These are phyloP conservation scores for Garra rufa DNA, from an alignment of 2,113 vertebrate genomes.

Conservation along the genomic window DNA sequence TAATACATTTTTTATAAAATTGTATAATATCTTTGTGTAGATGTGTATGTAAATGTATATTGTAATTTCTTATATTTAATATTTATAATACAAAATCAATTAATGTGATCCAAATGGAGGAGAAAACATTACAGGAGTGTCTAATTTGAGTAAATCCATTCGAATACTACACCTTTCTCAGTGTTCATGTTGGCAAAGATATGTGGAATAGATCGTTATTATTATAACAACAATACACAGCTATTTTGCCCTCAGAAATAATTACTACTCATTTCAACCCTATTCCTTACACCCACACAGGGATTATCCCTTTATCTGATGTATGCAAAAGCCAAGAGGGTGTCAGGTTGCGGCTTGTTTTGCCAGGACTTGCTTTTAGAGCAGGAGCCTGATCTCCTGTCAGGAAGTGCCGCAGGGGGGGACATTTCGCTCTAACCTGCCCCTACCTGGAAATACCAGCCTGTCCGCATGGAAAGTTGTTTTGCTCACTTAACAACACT, in stretches of 20 bases:
- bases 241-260: slow-evolving; percentile 10
- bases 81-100: neutral
- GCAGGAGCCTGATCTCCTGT: slow-evolving; percentile 48
- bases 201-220: neutral
- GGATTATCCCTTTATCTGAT: slow-evolving; percentile 64
- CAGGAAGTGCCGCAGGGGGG: slow-evolving; percentile 51
- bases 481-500: slow-evolving; percentile 54
- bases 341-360: slow-evolving; percentile 36
- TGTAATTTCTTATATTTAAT: neutral
- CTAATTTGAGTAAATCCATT: slow-evolving; percentile 2
- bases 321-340: slow-evolving; percentile 49
- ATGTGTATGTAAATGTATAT: no score
- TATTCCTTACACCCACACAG: slow-evolving; percentile 32
- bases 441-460: slow-evolving; percentile 66
- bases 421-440: slow-evolving; percentile 34
- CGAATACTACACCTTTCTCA: neutral
- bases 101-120: neutral
- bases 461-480: slow-evolving; percentile 38
- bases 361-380: slow-evolving; percentile 30
- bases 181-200: neutral
- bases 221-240: neutral
- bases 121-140: neutral
- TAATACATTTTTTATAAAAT: no score
- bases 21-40: no score
- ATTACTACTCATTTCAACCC: neutral